Base-by-base conservation (phyloP, 2,888 invertebrate genomes). In the Cryptus viduatorius region DNA sequence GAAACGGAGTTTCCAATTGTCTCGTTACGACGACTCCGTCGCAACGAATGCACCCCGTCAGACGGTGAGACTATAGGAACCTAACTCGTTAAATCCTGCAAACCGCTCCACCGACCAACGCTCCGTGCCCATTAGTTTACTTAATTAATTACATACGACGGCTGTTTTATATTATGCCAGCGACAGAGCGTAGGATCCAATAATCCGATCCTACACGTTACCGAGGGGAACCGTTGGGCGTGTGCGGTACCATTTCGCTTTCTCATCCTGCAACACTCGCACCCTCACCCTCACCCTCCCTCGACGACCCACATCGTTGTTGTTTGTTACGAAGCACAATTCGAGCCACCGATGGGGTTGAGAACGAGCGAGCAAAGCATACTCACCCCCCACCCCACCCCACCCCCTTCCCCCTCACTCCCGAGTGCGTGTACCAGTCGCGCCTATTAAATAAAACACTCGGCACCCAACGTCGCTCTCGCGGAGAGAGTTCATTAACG, bases 401-500 rank as follows among this genome's bases (percentile, higher is more conserved):
- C n/a, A n/a, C n/a, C n/a, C n/a, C n/a, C n/a, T n/a, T n/a, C 68
- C 72, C 80, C 75, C 73, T 24, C 73, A 44, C 56, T 69, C 16
- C 24, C 46, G 75, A 37, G 67, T 68, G 50, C 75, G 84, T 87
- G 86, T 87, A 87, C 87, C 88, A 87, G 89, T 91, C 90, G 91
- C 90, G 91, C 89, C 90, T 92, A 92, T 92, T 91, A 91, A 92
- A 92, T 91, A 92, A 92, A 92, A 91, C 90, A 92, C 91, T 88
- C 89, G 75, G 79, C 71, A 79, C 72, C 90, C 89, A 82, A 90
- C 90, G 89, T 90, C 89, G 90, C 90, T 90, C 89, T 82, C 79
- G 82, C 84, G 90, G 89, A 89, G 92, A 61, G 92, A 61, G 92
- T 92, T 92, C 92, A 92, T 92, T 92, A 91, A 91, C 90, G 89